Evolutionary conservation across 2,888 invertebrate genomes (phyloP).

Genomic region (Ypsolopha scabrella): DNA sequence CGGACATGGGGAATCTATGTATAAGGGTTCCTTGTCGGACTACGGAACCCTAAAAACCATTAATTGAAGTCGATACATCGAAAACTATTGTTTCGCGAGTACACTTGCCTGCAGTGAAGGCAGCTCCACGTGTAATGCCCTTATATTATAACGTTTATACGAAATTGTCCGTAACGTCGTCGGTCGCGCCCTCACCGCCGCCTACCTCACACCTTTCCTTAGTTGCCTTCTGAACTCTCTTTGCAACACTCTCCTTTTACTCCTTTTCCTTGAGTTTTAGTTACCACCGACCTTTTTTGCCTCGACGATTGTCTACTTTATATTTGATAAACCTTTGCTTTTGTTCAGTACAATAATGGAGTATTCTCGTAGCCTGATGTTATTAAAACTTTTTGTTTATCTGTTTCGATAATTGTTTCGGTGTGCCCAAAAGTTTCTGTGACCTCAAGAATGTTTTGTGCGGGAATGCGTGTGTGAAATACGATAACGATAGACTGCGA

Average conservation of each 20-base stretch:
- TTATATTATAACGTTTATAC: constrained; percentile 66
- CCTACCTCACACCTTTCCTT: constrained; percentile 15
- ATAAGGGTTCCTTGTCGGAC: too few relatives aligned
- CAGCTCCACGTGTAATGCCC: constrained; percentile 56
- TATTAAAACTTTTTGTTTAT: constrained; percentile 13
- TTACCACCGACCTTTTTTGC: too few relatives aligned
- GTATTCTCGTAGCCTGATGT: too few relatives aligned
- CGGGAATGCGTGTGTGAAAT: background rate
- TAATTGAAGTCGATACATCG: too few relatives aligned
- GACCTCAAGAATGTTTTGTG: background rate
- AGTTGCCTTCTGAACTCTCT: constrained; percentile 52
- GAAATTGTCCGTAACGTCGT: constrained; percentile 49
- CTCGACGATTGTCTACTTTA: too few relatives aligned
- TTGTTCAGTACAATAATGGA: too few relatives aligned
- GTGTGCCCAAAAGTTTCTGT: background rate
- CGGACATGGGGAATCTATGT: too few relatives aligned
- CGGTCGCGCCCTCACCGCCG: constrained; percentile 36
- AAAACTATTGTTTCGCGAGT: too few relatives aligned
- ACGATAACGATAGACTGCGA: background rate
- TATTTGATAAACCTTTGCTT: too few relatives aligned
- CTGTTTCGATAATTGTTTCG: background rate
- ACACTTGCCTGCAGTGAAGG: too few relatives aligned
- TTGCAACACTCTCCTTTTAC: constrained; percentile 16
- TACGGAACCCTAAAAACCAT: too few relatives aligned
- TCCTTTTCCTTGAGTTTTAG: too few relatives aligned